Conservation (phyloP, 2,113 vertebrate species). For the Furnarius figulus region DNA sequence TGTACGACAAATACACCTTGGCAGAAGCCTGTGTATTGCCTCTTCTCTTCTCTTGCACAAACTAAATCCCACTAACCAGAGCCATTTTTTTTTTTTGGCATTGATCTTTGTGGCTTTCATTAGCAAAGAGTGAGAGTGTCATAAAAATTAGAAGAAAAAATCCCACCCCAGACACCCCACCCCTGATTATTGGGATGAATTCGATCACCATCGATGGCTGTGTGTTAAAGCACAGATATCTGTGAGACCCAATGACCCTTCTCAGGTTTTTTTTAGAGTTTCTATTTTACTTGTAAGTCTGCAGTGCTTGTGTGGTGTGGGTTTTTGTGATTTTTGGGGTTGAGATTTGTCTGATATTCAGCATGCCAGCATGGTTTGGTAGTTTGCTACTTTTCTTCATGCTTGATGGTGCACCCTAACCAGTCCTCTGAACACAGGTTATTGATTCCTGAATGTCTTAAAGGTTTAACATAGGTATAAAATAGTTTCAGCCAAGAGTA, state of each 20-base stretch:
- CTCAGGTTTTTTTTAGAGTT: background rate
- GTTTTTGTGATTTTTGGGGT: background rate
- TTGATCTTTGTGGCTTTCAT: background rate
- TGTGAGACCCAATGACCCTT: background rate
- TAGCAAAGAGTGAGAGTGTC: background rate
- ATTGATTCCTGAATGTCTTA: background rate
- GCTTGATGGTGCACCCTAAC: background rate
- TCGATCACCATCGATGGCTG: background rate
- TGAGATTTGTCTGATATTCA: background rate
- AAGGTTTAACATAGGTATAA: background rate
- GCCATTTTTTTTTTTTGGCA: background rate
- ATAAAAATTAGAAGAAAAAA: background rate
- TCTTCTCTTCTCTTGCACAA: background rate
- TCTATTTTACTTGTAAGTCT: background rate
- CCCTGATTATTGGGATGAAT: background rate
- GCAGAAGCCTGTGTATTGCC: conserved; percentile 68
- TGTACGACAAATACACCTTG: conserved; percentile 84
- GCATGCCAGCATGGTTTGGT: conserved; percentile 36
- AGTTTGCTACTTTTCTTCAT: background rate
- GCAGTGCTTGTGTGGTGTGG: background rate
- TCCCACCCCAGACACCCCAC: background rate
- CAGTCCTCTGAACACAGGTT: background rate
- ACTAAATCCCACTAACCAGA: conserved; percentile 58
- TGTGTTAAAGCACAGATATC: background rate
- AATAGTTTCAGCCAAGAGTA: background rate